Evolutionary conservation across 2,113 vertebrate species (phyloP), one percentile per base, ranked within the genome.

Genomic region (Nannospalax galili): DNA sequence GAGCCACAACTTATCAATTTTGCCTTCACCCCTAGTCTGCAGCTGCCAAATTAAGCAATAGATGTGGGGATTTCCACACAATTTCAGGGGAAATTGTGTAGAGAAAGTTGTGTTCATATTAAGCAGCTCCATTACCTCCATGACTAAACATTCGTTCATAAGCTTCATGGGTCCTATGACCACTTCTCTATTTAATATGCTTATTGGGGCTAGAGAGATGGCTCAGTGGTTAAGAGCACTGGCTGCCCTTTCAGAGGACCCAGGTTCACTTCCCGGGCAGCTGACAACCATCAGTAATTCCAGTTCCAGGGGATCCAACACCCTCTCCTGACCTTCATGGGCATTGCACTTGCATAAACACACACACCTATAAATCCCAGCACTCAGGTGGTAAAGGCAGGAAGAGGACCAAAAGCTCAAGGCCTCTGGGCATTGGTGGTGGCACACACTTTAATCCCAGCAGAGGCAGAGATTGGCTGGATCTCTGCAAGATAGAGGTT

Each of bases 11-110:
- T n/a, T 24, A 8, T 7, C 72, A 67, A 10, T 62, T 20, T 1
- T 40, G 58, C n/a, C 4, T 90, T 69, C 42, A 24, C 10, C 70
- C 17, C 60, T 19, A 32, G 40, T 37, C 75, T 58, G 40, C 77
- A 93, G 88, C 77, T 94, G 72, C 35, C 48, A 80, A 77, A 69
- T 28, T 93, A 69, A 92, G 81, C 88, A 96, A 94, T 28, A 62
- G 16, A 2, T 79, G 11, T 64, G 96, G 93, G 93, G 45, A 93
- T 92, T 94, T 96, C 97, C 95, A 78, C 58, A 64, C 84, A 73
- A 40, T 93, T 88, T 92, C 70, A 95, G 48, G 37, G 17, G 30
- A 89, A 95, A 84, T 75, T 67, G 72, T 73, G 24, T 84, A 91
- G 80, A 94, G 75, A 93, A 96, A 92, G 67, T 84, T 92, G 26